These are phyloP conservation scores for Sinocyclocheilus maitianheensis DNA, from an alignment of 2,113 vertebrate species.

Conservation along the genomic window DNA sequence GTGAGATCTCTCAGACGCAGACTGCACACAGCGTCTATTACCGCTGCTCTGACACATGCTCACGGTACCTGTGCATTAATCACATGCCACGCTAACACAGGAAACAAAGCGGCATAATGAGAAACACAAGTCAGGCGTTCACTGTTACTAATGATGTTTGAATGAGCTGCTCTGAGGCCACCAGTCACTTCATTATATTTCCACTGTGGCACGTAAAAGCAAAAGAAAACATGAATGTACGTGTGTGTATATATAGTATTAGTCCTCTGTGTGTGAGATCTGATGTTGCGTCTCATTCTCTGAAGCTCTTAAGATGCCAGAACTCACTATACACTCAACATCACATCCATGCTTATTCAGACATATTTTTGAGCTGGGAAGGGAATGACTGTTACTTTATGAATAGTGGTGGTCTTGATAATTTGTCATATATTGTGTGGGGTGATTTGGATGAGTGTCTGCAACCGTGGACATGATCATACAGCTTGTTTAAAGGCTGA, in stretches of 20 bases:
- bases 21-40: constrained; percentile 56
- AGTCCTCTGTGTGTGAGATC: not conserved
- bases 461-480: not conserved
- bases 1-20: constrained; percentile 2
- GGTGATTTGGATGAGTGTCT: not conserved
- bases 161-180: constrained; percentile 71
- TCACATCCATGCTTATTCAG: not conserved
- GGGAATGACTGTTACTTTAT: not conserved
- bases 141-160: constrained; percentile 71
- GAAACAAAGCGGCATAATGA: constrained; percentile 69
- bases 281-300: not conserved
- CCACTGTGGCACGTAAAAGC: constrained; percentile 37
- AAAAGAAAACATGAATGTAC: not conserved
- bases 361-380: not conserved
- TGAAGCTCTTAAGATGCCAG: not conserved
- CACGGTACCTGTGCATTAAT: constrained; percentile 63
- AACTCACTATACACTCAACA: not conserved
- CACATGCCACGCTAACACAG: constrained; percentile 51
- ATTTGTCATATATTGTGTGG: not conserved
- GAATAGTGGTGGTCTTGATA: not conserved
- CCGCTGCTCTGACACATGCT: constrained; percentile 44
- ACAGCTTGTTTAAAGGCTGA: not conserved
- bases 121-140: constrained; percentile 69
- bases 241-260: not conserved
- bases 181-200: constrained; percentile 75